Conservation (phyloP, 2,797 vertebrate species). For the Ammospiza maritima region DNA sequence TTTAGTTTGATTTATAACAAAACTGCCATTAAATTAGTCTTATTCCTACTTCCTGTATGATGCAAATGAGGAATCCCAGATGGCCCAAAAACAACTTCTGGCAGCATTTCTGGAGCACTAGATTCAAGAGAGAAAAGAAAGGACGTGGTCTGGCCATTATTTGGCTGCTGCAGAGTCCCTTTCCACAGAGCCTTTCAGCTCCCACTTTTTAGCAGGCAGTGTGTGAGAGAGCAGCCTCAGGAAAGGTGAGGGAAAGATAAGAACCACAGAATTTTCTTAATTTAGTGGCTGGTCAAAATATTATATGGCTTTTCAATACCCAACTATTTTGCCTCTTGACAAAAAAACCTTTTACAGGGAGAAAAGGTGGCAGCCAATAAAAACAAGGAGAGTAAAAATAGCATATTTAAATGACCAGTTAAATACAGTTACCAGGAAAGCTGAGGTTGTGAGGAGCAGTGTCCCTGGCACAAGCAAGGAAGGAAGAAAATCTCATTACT, state of each 20-base stretch:
- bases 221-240: not conserved
- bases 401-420: constrained; percentile 7
- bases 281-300: constrained; percentile 26
- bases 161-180: not conserved
- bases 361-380: constrained; percentile 13
- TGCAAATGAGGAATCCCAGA: constrained; percentile 27
- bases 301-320: constrained; percentile 7
- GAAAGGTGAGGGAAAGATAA: constrained; percentile 20
- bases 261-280: not conserved
- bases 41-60: constrained; percentile 15
- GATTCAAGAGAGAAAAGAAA: not conserved
- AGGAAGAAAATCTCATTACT: not conserved
- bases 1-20: constrained; percentile 11
- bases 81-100: not conserved
- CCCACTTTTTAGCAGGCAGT: not conserved
- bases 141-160: not conserved
- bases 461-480: not conserved
- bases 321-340: constrained; percentile 23
- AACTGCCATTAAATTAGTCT: not conserved
- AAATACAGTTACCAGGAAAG: constrained; percentile 10
- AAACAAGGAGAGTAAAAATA: constrained; percentile 47
- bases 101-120: not conserved
- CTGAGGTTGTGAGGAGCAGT: not conserved
- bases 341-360: constrained; percentile 24
- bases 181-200: not conserved